Evolutionary conservation across 2,888 invertebrate genomes (phyloP).

Genomic region (Rhagonycha lutea): DNA sequence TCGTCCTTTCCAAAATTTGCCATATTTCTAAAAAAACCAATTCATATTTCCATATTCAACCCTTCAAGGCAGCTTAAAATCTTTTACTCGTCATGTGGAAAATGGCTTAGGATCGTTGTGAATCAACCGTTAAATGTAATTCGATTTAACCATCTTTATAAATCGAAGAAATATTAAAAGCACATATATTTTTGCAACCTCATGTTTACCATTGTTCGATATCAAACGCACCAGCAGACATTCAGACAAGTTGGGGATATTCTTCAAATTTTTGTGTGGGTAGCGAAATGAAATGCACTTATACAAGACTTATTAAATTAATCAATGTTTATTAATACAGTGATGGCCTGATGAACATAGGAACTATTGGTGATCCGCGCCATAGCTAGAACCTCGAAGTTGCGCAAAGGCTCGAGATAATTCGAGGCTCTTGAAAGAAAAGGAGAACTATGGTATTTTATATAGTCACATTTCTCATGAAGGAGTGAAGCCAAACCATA

Average conservation of each 20-base stretch:
- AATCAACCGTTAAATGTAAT: background rate
- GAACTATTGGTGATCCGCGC: too few relatives aligned
- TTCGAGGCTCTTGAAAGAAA: too few relatives aligned
- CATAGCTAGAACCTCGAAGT: too few relatives aligned
- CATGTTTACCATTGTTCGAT: background rate
- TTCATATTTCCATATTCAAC: too few relatives aligned
- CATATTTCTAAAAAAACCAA: too few relatives aligned
- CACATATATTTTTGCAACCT: background rate
- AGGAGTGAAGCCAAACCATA: too few relatives aligned
- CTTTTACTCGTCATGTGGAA: background rate
- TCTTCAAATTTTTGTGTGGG: background rate
- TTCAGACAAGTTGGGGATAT: background rate
- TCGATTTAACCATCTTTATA: background rate
- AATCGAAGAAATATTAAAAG: background rate
- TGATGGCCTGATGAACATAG: too few relatives aligned
- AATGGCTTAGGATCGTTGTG: background rate
- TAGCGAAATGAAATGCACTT: background rate
- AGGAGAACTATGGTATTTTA: too few relatives aligned
- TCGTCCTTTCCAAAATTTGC: too few relatives aligned
- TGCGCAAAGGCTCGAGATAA: too few relatives aligned
- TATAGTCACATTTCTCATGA: too few relatives aligned
- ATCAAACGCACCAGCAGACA: background rate
- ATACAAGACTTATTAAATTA: background rate
- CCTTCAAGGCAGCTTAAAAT: too few relatives aligned
- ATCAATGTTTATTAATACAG: background rate